Conservation (phyloP, 2,113 vertebrate species). For the Potamarius usumacintae region DNA sequence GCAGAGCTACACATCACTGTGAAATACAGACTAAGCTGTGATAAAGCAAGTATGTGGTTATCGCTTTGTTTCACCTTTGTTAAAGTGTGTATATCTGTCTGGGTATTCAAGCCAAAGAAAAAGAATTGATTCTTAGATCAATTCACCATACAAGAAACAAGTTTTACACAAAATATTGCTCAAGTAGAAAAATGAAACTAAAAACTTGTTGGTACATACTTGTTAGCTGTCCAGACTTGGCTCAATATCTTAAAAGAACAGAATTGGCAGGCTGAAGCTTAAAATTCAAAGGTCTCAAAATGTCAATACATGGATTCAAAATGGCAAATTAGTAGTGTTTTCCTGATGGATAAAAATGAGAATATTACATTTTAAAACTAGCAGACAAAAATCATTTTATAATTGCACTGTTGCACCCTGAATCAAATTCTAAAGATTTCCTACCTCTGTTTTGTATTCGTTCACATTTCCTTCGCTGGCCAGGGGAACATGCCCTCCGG, state of each 20-base stretch:
- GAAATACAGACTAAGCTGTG: constrained; percentile 21
- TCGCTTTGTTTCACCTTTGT: background rate
- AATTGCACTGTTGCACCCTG: background rate
- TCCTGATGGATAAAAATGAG: background rate
- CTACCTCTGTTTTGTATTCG: constrained; percentile 3
- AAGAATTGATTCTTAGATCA: constrained; percentile 7
- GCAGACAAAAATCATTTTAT: background rate
- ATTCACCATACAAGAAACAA: background rate
- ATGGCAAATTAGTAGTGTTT: background rate
- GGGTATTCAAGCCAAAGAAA: background rate
- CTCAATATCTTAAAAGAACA: background rate
- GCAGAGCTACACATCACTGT: background rate
- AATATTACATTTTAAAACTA: background rate
- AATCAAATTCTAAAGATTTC: background rate
- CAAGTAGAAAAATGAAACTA: background rate
- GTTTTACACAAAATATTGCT: background rate
- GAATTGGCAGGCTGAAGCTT: background rate
- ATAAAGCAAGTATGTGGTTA: constrained; percentile 8
- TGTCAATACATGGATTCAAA: background rate
- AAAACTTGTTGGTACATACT: background rate
- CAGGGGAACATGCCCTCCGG: constrained; percentile 12
- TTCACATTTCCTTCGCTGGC: constrained; percentile 1
- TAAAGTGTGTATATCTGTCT: background rate
- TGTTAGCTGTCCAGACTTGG: background rate
- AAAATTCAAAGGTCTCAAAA: background rate